phyloP scores from a whole-genome alignment of 2,113 vertebrate genomes.

The Psephotus haematonotus region DNA sequence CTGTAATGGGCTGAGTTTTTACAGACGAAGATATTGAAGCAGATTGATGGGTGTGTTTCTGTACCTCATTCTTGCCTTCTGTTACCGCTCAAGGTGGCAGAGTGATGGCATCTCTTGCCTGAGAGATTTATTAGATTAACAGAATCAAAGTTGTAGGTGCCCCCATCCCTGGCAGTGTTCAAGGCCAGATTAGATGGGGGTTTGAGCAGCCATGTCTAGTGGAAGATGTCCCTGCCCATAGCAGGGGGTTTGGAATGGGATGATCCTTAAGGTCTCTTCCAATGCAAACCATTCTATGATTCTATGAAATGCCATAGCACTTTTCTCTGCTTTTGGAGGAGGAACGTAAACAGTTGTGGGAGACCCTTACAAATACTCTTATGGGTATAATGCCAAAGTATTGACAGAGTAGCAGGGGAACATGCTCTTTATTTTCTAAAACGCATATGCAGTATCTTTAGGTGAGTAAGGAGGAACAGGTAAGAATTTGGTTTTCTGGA shows the following conservation, averaged over 20 bases:
- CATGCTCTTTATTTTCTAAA: background rate
- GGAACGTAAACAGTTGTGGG: background rate
- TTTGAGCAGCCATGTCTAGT: background rate
- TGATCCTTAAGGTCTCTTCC: background rate
- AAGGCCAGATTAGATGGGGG: background rate
- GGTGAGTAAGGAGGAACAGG: background rate
- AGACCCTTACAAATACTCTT: background rate
- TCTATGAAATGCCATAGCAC: background rate
- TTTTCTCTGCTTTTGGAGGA: background rate
- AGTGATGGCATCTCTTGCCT: rapidly evolving
- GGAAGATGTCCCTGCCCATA: background rate
- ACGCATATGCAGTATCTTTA: background rate
- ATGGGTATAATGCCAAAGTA: background rate
- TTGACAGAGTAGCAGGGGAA: background rate
- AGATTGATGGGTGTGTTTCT: background rate
- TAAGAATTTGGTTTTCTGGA: background rate
- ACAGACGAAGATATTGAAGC: background rate
- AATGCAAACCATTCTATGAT: background rate
- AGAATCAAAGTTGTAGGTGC: background rate
- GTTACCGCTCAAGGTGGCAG: background rate
- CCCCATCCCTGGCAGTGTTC: background rate
- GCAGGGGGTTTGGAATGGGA: background rate
- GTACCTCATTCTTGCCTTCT: background rate
- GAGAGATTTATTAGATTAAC: background rate
- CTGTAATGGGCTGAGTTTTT: background rate